Evolutionary conservation across 2,888 invertebrate genomes (phyloP).

Genomic region (Agrochola circellaris): DNA sequence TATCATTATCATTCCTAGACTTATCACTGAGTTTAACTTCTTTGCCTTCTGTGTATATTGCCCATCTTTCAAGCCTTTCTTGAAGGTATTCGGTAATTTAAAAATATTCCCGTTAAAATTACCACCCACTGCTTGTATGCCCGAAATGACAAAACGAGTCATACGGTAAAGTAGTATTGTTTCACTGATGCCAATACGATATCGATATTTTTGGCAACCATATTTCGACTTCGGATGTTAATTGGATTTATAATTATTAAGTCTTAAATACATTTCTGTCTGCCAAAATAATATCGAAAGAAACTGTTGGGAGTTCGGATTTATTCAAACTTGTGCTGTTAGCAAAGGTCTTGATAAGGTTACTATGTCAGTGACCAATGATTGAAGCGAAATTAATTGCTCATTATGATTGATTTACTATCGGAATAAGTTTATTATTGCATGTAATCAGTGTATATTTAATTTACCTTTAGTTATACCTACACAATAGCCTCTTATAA

Average conservation of each 20-base stretch:
- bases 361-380: conserved; percentile 29
- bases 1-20: conserved; percentile 19
- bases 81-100: conserved; percentile 9
- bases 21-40: not conserved
- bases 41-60: not conserved
- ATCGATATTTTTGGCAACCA: conserved; percentile 41
- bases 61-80: not conserved
- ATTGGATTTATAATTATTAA: conserved; percentile 34
- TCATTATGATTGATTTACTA: conserved; percentile 9
- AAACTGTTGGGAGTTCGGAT: not conserved
- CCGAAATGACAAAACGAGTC: conserved; percentile 10
- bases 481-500: not conserved
- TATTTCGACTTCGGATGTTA: conserved; percentile 25
- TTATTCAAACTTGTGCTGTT: not conserved
- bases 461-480: not conserved
- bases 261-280: conserved; percentile 2
- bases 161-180: not conserved
- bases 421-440: conserved; percentile 13
- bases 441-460: not conserved
- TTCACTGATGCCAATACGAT: conserved; percentile 30
- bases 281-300: conserved; percentile 19
- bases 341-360: conserved; percentile 15
- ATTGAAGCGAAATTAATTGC: conserved; percentile 9
- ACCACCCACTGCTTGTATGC: not conserved
- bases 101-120: conserved; percentile 26